Evolutionary conservation across 2,888 invertebrate genomes (phyloP).

Genomic region (Chymomyza fuscimana): DNA sequence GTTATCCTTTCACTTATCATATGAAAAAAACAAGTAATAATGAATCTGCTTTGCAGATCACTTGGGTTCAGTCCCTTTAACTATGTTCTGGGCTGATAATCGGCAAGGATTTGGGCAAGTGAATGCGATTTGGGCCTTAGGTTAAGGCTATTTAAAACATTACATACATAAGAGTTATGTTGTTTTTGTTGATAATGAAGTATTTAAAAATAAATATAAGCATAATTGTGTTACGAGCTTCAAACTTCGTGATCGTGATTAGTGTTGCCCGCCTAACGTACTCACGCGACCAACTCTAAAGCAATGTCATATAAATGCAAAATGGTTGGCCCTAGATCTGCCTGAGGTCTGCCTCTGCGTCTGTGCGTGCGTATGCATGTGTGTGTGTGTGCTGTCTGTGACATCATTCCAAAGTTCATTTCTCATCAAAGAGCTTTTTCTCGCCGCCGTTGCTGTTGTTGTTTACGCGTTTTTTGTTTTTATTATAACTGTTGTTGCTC

Average conservation of each 20-base stretch:
- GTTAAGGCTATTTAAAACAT: no score
- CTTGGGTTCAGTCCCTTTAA: no score
- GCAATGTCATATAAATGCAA: not conserved
- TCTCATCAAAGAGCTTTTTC: not conserved
- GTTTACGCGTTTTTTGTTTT: constrained; percentile 16
- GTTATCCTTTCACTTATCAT: no score
- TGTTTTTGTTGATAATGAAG: no score
- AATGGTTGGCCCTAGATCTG: not conserved
- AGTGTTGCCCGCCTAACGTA: not conserved
- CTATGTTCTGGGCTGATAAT: no score
- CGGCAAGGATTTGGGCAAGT: no score
- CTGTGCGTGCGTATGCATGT: not conserved
- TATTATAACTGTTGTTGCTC: not conserved
- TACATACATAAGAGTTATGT: no score
- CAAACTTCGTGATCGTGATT: not conserved
- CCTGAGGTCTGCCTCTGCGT: not conserved
- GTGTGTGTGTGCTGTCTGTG: constrained; percentile 17
- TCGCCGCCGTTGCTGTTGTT: constrained; percentile 12
- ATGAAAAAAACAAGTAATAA: no score
- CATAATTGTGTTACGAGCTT: not conserved
- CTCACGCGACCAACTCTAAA: not conserved
- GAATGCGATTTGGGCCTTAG: no score
- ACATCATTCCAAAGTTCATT: constrained; percentile 55
- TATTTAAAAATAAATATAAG: no score
- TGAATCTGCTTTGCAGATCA: no score